Conservation (phyloP, 2,113 vertebrate species). For the Empidonax alnorum region DNA sequence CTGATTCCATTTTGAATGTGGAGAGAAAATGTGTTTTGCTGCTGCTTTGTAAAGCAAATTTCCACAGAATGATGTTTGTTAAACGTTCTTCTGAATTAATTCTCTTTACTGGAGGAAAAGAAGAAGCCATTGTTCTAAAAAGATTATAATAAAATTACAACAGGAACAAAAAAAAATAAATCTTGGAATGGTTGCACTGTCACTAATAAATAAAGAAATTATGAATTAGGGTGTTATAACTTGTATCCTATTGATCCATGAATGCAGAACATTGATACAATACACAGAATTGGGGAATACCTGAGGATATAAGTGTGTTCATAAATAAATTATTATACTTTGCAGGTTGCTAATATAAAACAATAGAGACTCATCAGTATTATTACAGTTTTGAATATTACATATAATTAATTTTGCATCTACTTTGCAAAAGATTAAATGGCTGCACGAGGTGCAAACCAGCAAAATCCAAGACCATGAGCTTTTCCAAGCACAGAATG, state of each 20-base stretch:
- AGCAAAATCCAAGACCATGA: neutral
- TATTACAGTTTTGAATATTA: neutral
- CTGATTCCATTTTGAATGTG: neutral
- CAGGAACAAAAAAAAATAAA: neutral
- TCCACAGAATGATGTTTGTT: neutral
- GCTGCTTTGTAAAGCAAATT: neutral
- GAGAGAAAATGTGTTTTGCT: neutral
- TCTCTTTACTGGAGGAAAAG: neutral
- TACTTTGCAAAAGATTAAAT: neutral
- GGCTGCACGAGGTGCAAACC: neutral
- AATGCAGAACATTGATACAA: neutral
- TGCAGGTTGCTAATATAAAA: neutral
- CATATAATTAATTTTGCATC: neutral
- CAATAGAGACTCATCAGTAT: neutral
- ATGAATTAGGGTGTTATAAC: neutral
- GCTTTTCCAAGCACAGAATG: neutral
- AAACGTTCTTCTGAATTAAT: neutral
- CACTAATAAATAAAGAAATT: neutral
- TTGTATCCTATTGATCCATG: rapidly evolving
- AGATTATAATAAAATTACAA: neutral
- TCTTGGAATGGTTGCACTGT: neutral
- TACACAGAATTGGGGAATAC: neutral
- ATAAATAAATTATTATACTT: neutral
- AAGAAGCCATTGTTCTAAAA: neutral
- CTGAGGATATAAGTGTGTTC: neutral